A percentile compares a stretch with the other conserved stretches of the same genome.
Conservation (phyloP, 1,140 invertebrate species). For the Drusus annulatus region DNA sequence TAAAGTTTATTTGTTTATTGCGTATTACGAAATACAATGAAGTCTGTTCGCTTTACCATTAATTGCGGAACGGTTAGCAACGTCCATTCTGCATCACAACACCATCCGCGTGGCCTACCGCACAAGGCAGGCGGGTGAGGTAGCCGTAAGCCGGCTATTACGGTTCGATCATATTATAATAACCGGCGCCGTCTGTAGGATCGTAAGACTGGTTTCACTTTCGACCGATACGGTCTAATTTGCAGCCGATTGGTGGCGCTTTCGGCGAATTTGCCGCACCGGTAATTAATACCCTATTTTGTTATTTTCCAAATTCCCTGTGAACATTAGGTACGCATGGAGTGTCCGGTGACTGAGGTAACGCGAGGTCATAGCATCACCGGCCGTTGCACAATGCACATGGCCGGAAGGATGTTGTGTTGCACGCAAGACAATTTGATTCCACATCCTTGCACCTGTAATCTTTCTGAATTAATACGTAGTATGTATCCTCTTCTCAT, state of each 20-base stretch:
- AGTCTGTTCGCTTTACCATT: too few relatives aligned
- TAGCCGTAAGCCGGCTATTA: conserved; percentile 3
- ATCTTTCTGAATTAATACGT: too few relatives aligned
- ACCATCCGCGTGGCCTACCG: too few relatives aligned
- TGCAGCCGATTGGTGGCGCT: conserved; percentile 13
- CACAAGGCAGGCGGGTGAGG: neutral
- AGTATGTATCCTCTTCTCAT: too few relatives aligned
- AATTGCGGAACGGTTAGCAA: too few relatives aligned
- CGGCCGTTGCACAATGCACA: neutral
- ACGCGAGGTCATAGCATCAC: neutral
- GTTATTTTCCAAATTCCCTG: too few relatives aligned
- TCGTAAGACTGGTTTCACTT: conserved; percentile 45
- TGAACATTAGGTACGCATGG: neutral
- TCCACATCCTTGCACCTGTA: too few relatives aligned
- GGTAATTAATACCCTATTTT: neutral
- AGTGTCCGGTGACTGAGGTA: neutral
- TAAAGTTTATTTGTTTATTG: too few relatives aligned
- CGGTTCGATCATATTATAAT: conserved; percentile 21
- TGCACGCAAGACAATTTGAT: neutral
- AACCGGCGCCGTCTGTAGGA: neutral
- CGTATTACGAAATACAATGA: too few relatives aligned
- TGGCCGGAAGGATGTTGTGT: conserved; percentile 7
- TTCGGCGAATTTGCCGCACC: conserved; percentile 12
- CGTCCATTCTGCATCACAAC: too few relatives aligned
- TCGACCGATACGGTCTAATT: conserved; percentile 45